Base-by-base conservation (phyloP, 2,113 vertebrate species). In the Tamias sibiricus region DNA sequence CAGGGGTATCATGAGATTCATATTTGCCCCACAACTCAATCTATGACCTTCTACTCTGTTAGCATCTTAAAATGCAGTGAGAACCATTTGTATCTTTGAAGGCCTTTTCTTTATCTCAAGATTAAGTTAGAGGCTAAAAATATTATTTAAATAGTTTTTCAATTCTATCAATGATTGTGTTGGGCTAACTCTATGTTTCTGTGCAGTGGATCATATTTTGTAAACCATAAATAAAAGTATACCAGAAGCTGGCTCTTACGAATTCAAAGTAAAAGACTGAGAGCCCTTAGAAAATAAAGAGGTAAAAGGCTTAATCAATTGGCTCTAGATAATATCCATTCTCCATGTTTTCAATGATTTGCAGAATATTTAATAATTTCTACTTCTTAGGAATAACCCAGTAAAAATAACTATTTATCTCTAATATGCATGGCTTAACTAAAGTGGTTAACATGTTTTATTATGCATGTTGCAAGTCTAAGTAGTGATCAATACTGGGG, bases 311-410 rank as follows among this genome's bases (percentile, higher is more conserved):
- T 90, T 82, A 92, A 76, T 77, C 30, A 64, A 59, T 37, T 42
- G 22, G 4, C 10, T 44, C 42, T 57, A 69, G 3, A 11, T 59
- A 89, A 49, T 66, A 72, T 19, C 37, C 1, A 40, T 74, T 44
- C 42, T 93, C 52, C 74, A 35, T 69, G 28, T 81, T 94, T 92
- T 80, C 90, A 57, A 57, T 57, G 54, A 57, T 57, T 7, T 57
- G 7, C 20, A 57, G 54, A 91, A 84, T 80, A 87, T 72, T 91
- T 90, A 4, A 52, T 52, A 49, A 92, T 95, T 81, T 93, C 24
- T 91, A 74, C 35, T 68, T 72, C 59, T 82, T 44, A 87, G 17
- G 84, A 93, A 93, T 59, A 87, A 30, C 14, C 17, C 28, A 72
- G 16, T 59, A 1, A 90, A 87, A 59, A 44, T 47, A 47, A 37